Conservation (phyloP, 92 coral and sea anemone species). For the Palythoa caribaeorum region DNA sequence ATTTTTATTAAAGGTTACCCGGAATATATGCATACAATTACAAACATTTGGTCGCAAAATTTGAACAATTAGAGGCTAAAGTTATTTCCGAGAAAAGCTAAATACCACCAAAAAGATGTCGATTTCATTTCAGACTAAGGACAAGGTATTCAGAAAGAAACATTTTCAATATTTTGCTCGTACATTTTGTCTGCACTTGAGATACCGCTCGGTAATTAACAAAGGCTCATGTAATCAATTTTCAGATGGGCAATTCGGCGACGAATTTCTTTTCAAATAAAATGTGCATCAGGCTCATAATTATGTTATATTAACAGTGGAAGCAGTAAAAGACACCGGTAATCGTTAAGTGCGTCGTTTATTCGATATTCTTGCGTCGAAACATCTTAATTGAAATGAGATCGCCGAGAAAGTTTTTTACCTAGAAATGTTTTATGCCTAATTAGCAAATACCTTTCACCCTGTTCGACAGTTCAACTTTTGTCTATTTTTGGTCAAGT, state of each 20-base stretch:
- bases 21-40: background rate
- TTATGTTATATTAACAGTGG: background rate
- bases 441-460: slow-evolving; percentile 10
- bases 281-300: background rate
- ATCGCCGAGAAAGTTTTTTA: background rate
- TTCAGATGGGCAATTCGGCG: background rate
- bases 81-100: background rate
- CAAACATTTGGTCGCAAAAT: slow-evolving; percentile 2
- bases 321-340: background rate
- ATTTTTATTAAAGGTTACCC: background rate
- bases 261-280: background rate
- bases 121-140: background rate
- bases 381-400: background rate
- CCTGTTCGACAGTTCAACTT: background rate
- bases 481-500: slow-evolving; percentile 20
- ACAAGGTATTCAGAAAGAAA: background rate
- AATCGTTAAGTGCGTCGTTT: background rate
- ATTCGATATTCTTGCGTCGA: background rate
- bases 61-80: background rate
- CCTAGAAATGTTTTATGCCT: background rate
- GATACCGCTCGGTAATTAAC: background rate
- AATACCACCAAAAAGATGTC: background rate
- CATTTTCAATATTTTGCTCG: background rate
- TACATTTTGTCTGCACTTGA: background rate
- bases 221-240: background rate